These are phyloP conservation scores for Halichondria panicea DNA, from an alignment of 37 sponge, comb jelly and placozoan species.

Conservation along the genomic window DNA sequence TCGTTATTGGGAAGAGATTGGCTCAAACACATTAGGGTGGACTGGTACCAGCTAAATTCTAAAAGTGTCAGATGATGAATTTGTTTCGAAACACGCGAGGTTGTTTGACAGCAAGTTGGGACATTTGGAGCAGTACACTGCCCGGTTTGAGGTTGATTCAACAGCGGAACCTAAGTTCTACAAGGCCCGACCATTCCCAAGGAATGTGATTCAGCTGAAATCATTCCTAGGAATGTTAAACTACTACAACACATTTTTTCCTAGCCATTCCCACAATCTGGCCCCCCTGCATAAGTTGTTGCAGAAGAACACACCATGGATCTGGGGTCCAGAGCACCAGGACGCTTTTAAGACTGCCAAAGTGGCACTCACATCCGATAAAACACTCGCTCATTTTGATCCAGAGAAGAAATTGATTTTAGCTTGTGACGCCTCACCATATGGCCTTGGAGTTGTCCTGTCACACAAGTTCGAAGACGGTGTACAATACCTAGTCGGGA, in stretches of 20 bases:
- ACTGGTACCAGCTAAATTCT: too few species aligned
- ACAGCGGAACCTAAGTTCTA: too few species aligned
- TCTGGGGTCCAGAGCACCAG: neutral
- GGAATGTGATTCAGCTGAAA: constrained; percentile 11
- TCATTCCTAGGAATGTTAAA: constrained; percentile 25
- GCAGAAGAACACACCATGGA: constrained; percentile 2
- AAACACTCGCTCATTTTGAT: constrained; percentile 30
- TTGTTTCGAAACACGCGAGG: too few species aligned
- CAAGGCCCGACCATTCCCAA: too few species aligned
- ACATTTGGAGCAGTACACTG: too few species aligned
- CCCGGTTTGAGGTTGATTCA: too few species aligned
- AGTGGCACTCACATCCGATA: constrained; percentile 5
- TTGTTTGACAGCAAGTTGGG: too few species aligned
- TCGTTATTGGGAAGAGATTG: too few species aligned
- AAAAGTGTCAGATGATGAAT: too few species aligned
- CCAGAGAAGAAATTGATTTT: constrained; percentile 10
- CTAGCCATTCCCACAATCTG: neutral
- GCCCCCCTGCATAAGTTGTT: neutral
- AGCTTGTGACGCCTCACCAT: constrained; percentile 19
- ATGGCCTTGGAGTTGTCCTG: constrained; percentile 17
- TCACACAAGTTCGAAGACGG: constrained; percentile 8
- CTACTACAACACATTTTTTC: constrained; percentile 11
- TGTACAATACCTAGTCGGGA: constrained; percentile 15
- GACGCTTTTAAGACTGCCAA: constrained; percentile 9
- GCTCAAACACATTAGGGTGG: too few species aligned